phyloP scores from a whole-genome alignment of 2,113 vertebrate species.

The Melanocharis versteri region DNA sequence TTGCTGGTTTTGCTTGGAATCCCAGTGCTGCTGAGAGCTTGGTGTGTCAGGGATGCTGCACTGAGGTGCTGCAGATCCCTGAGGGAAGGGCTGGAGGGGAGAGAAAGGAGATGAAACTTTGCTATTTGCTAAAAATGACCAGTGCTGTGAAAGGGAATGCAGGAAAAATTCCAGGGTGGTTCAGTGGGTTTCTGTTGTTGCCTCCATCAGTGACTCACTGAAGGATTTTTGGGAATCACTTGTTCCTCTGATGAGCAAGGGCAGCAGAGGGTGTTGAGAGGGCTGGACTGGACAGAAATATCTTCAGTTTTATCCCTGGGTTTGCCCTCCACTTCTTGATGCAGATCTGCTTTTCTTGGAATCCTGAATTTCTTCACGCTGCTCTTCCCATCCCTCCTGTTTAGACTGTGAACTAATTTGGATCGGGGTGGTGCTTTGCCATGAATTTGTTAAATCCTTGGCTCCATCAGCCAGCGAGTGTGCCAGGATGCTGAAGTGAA shows the following conservation, averaged over 20 bases:
- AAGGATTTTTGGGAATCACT: background rate
- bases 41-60: background rate
- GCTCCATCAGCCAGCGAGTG: accelerated
- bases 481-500: background rate
- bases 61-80: background rate
- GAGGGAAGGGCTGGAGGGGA: background rate
- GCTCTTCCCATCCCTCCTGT: background rate
- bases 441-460: background rate
- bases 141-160: background rate
- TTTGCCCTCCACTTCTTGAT: background rate
- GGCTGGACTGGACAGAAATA: background rate
- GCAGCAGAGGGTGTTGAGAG: background rate
- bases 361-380: background rate
- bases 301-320: accelerated
- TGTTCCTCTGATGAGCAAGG: background rate
- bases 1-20: background rate
- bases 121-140: background rate
- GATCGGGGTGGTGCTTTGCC: background rate
- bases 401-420: background rate
- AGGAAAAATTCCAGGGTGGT: background rate
- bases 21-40: background rate
- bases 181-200: background rate
- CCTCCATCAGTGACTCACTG: background rate
- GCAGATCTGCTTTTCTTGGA: background rate
- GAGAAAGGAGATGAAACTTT: background rate